Percentiles rank a stretch among this genome's conserved stretches.
Conservation (phyloP, 2,113 vertebrate genomes). For the Zosterops hypoxanthus region DNA sequence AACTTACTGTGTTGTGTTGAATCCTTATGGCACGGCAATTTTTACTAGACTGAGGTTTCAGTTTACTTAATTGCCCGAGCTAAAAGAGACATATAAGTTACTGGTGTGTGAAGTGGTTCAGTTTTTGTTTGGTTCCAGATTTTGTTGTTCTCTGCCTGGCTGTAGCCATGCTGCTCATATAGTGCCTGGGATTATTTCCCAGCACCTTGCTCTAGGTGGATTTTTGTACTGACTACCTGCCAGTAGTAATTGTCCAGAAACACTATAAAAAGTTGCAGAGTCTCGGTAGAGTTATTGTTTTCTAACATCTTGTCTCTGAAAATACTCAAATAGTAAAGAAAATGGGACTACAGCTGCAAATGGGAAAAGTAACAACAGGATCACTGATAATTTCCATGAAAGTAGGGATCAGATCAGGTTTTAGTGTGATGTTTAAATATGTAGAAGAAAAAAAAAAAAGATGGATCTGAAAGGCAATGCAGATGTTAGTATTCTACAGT, state of each 20-base stretch:
- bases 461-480: neutral
- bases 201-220: neutral
- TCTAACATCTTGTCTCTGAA: neutral
- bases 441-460: neutral
- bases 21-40: neutral
- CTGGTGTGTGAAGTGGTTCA: neutral
- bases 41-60: neutral
- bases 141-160: neutral
- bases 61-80: neutral
- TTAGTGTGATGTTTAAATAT: neutral
- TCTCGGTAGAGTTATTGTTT: neutral
- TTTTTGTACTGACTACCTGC: constrained; percentile 20
- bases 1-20: neutral
- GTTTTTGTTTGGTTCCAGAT: neutral
- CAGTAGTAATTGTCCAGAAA: neutral
- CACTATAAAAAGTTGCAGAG: neutral
- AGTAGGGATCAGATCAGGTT: neutral
- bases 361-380: neutral
- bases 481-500: neutral
- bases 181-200: neutral
- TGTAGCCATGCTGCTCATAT: neutral
- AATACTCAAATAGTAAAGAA: neutral
- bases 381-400: neutral
- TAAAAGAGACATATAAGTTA: neutral
- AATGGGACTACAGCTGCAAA: neutral